Base-by-base conservation (phyloP, 2,113 vertebrate genomes). In the Esox niger region DNA sequence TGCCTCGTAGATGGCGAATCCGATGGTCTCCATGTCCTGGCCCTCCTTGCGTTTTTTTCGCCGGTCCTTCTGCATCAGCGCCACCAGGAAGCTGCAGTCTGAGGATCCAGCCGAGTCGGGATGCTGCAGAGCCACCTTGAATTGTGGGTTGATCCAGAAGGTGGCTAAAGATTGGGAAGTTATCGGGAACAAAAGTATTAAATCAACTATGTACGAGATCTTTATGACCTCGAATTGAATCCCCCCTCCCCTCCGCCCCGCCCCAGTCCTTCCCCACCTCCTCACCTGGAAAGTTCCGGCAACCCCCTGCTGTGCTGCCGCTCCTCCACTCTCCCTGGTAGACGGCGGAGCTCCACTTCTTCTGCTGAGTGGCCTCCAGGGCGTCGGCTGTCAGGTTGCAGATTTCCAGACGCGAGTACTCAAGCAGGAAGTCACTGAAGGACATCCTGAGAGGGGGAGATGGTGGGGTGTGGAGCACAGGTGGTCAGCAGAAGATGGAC, bases 61-160 rank as follows among this genome's bases (percentile, higher is more conserved):
- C 33, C 94, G 94, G 78, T 99, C 83, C 63, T 99, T 98, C 86
- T 99, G 97, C 97, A 98, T 98, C 52, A 99, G 92, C 0, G 94
- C 95, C 1, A 98, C 88, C 71, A 98, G 76, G 74, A 98, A 96
- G 80, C 92, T 98, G 88, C 95, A 98, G 11, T 94, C 94, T 0
- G 90, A 80, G 21, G 93, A 79, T 0, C 82, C 82, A 0, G 82
- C 6, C 0, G 72, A 35, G 0, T 98, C 95, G 0, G 92, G 89
- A 74, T 96, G 87, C 29, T 94, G 88, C 75, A 98, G 85, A 3
- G 52, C 64, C 27, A 98, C 83, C 88, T 97, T 97, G 64, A 97
- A 98, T 88, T 98, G 97, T 0, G 96, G 97, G 76, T 99, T 99
- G 17, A 97, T 91, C 97, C 97, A 99, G 88, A 98, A 99, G 0